Evolutionary conservation across 2,888 invertebrate genomes (phyloP).

Genomic region (Acronicta aceris): DNA sequence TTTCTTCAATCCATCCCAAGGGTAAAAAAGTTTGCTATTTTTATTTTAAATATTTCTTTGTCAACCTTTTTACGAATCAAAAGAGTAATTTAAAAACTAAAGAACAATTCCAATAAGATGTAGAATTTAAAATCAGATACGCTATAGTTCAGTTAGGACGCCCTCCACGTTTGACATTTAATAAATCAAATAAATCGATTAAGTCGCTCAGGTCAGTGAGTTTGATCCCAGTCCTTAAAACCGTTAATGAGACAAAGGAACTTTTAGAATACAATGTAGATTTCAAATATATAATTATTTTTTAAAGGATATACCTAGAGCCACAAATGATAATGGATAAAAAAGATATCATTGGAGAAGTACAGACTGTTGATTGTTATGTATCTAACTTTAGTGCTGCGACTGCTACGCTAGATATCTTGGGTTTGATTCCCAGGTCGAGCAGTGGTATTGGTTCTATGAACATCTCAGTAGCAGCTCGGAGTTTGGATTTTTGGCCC

Average conservation of each 20-base stretch:
- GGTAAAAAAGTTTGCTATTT: not conserved
- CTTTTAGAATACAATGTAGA: conserved; percentile 15
- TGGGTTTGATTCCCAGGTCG: too few relatives aligned
- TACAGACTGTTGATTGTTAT: too few relatives aligned
- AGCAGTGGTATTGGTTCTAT: too few relatives aligned
- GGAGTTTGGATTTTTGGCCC: too few relatives aligned
- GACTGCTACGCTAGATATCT: too few relatives aligned
- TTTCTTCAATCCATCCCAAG: too few relatives aligned
- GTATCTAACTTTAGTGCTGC: too few relatives aligned
- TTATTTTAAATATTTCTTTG: conserved; percentile 2
- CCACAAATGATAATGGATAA: not conserved
- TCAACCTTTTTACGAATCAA: not conserved
- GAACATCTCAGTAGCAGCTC: too few relatives aligned
- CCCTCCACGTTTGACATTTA: conserved; percentile 15
- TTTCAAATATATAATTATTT: conserved; percentile 3
- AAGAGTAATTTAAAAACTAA: not conserved
- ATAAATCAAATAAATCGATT: conserved; percentile 35
- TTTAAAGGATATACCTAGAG: not conserved
- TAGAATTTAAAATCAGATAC: not conserved
- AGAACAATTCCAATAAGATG: not conserved
- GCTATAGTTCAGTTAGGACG: conserved; percentile 4
- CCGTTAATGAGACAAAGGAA: conserved; percentile 1
- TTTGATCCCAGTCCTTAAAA: conserved; percentile 19
- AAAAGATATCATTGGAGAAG: too few relatives aligned
- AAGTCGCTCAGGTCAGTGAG: conserved; percentile 28